Conservation (phyloP, 2,888 invertebrate species). For the Palloptera scutellata region DNA sequence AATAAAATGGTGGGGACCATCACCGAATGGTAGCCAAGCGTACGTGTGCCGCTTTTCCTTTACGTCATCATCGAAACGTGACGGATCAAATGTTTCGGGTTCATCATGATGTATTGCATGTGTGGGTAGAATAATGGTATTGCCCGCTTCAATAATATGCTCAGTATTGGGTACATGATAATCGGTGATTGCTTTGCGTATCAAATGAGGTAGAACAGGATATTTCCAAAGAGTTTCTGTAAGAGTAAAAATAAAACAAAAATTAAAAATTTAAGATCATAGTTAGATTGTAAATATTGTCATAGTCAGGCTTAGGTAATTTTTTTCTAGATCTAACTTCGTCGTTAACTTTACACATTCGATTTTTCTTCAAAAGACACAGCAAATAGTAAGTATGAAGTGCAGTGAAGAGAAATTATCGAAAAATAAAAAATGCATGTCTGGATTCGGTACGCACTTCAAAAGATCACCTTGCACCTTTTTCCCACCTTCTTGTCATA, state of each 20-base stretch:
- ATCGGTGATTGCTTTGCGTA: conserved; percentile 51
- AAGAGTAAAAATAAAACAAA: not conserved
- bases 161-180: conserved; percentile 42
- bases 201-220: conserved; percentile 61
- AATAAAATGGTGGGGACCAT: conserved; percentile 58
- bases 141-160: conserved; percentile 21
- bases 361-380: too few species aligned
- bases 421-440: too few species aligned
- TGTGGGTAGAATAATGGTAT: conserved; percentile 64
- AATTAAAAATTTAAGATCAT: not conserved
- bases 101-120: conserved; percentile 70
- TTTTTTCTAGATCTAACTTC: too few species aligned
- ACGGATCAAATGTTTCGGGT: conserved; percentile 70
- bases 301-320: too few species aligned
- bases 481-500: too few species aligned
- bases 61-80: conserved; percentile 68
- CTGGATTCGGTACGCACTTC: too few species aligned
- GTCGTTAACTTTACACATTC: too few species aligned
- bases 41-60: conserved; percentile 64
- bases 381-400: too few species aligned
- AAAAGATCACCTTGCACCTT: too few species aligned
- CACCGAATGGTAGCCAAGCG: conserved; percentile 58
- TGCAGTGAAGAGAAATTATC: too few species aligned
- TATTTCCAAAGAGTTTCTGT: conserved; percentile 66
- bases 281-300: too few species aligned